Evolutionary conservation across 2,888 invertebrate genomes (phyloP).

Genomic region (Lasioglossum pauxillum): DNA sequence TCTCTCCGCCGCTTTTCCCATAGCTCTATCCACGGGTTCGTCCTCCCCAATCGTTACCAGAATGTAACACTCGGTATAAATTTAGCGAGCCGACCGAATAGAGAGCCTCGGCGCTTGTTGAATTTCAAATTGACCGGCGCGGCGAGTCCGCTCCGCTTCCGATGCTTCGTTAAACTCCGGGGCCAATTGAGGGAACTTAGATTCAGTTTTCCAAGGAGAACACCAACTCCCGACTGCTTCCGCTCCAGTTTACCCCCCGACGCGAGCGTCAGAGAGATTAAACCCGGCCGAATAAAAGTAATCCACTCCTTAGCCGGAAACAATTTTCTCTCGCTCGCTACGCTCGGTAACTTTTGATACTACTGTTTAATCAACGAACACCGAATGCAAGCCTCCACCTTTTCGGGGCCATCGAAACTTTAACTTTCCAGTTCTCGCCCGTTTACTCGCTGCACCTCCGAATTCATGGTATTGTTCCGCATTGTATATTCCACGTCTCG

Average conservation of each 20-base stretch:
- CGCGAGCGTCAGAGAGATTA: not conserved
- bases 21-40: not conserved
- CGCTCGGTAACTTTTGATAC: slow-evolving; percentile 4
- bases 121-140: not conserved
- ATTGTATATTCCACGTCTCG: not conserved
- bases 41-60: not conserved
- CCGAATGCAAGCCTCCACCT: not conserved
- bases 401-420: not conserved
- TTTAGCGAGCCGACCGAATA: not conserved
- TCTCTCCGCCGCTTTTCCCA: not conserved
- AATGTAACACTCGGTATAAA: not conserved
- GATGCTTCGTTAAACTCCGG: not conserved
- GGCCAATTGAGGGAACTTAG: not conserved
- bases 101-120: not conserved
- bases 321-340: slow-evolving; percentile 1
- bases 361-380: not conserved
- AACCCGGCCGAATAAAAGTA: slow-evolving; percentile 6
- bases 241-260: not conserved
- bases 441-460: not conserved
- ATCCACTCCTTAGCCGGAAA: slow-evolving; percentile 9
- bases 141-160: not conserved
- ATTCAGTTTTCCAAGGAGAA: not conserved
- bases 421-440: not conserved
- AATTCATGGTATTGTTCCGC: not conserved
- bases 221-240: not conserved